Base-by-base conservation (phyloP, 2,797 vertebrate genomes). In the Eremophila alpestris region DNA sequence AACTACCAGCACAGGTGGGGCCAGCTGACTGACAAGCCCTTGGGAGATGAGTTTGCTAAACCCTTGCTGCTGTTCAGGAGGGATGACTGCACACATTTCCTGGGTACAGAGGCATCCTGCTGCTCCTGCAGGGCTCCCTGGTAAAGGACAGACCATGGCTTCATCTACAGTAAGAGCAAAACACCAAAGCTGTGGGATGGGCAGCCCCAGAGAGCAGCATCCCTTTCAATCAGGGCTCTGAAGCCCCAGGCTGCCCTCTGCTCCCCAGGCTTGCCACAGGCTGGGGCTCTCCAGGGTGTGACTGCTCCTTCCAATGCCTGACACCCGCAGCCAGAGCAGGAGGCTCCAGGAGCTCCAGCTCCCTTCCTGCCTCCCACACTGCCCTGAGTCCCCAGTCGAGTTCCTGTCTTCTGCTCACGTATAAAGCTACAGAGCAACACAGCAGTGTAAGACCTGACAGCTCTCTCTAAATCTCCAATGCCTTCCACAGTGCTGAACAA, bases 331-430 rank as follows among this genome's bases (percentile, higher is more conserved):
- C 0, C 9, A 1, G 17, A 40, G 48, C 55, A 51, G 48, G 69
- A 77, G 41, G 34, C 63, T 71, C 6, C 65, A 11, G 0, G 5
- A 90, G 34, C 74, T 65, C 71, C 55, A 52, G 0, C 22, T 58
- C 83, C 11, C 11, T 60, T 34, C 45, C 17, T 46, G 32, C 64
- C 34, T 27, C 32, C 16, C 2, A 0, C 60, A 16, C 36, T 38
- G 34, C 22, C 67, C 5, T 10, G 48, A 43, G 52, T 4, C 38
- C 55, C 54, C 7, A 7, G 9, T 3, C 20, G 34, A 74, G 29
- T 18, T 26, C 49, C 4, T 14, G 20, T 1, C 46, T 60, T 27
- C 32, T 40, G 5, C 46, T 58, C 49, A 23, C 0, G 0, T 1
- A 23, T 36, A 32, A 5, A 52, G 30, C 51, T 48, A 11, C 43